Base-by-base conservation (phyloP, 2,888 invertebrate genomes). In the Drosophila vallismaia region DNA sequence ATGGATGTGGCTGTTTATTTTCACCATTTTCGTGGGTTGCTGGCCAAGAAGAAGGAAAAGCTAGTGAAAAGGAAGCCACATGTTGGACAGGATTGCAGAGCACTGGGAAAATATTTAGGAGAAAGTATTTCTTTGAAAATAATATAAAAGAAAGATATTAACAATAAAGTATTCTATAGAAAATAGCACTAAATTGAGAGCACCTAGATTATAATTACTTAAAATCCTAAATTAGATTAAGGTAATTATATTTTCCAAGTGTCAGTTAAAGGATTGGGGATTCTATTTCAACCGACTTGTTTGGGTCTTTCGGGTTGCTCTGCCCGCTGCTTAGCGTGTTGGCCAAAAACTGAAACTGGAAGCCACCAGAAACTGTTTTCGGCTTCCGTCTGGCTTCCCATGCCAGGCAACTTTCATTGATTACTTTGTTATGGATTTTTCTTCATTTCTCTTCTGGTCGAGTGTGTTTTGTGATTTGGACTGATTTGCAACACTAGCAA, bases 341-440 rank as follows among this genome's bases (percentile, higher is more conserved):
- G 83, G 84, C 77, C 80, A 64, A 88, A 86, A 84, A 84, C 19
- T 24, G 19, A 83, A 71, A 79, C 75, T 78, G 77, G 78, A 71
- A 83, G 80, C 88, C 86, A 75, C 84, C 82, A 84, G 79, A 86
- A 81, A 79, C 77, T 62, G 69, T 62, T 62, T 45, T 74, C 52
- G 45, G 51, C 62, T 74, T 74, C 63, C 72, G 63, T 67, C 62
- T 71, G 53, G 19, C 40, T 42, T 42, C 9, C 49, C 42, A 55
- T 46, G 42, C 42, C 55, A 38, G 36, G 49, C 79, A 66, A 66
- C 74, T 71, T 71, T 86, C 75, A 86, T 84, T 84, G 84, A 84
- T 84, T 84, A 86, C 88, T 82, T 88, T 87, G 87, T 85, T 86
- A 85, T 88, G 74, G 88, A 86, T 88, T 79, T 86, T 59, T 71